Evolutionary conservation across 1,140 invertebrate genomes (phyloP), one percentile per base, ranked within the genome.

Genomic region (Laodelphax striatellus): DNA sequence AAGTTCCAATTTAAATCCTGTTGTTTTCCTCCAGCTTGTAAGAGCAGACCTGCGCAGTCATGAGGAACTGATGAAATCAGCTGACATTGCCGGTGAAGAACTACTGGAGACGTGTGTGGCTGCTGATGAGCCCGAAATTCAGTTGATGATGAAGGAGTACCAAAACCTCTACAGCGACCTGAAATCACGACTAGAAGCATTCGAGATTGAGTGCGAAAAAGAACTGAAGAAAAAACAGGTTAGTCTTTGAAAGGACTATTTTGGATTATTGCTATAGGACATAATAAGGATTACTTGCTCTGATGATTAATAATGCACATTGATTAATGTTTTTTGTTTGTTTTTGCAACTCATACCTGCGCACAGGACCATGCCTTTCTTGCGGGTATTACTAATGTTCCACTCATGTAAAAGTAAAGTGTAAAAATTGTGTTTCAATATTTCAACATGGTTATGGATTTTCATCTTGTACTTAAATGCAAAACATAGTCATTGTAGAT

Each of bases 131-230:
- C 66, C 71, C 14, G 72, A 72, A 2, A 72, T 85, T n/a, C 78
- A 86, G 62, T 71, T 77, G 52, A 75, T 86, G 66, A 82, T 86
- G 0, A 79, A 86, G 44, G 82, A 86, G 64, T 86, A 87, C 62
- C 83, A 85, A 55, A 64, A 75, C 0, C 66, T 87, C 1, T 86
- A 81, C 79, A 80, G 78, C 38, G 78, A 84, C 41, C 78, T 87
- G 21, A 79, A 79, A 14, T 69, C 71, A 5, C 72, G 80, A 28
- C 76, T 85, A 1, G 70, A 71, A 0, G 71, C 68, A 22, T 60
- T 82, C 0, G 80, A 77, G 61, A 68, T 69, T 3, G 74, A 34
- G 1, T 60, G 56, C 41, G 41, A 42, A 11, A 46, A 63, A 21
- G 64, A 65, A 56, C 46, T 55, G 24, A 52, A n/a, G 21, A 57